Evolutionary conservation across 2,113 vertebrate genomes (phyloP).

Genomic region (Pseudorectes ferrugineus): DNA sequence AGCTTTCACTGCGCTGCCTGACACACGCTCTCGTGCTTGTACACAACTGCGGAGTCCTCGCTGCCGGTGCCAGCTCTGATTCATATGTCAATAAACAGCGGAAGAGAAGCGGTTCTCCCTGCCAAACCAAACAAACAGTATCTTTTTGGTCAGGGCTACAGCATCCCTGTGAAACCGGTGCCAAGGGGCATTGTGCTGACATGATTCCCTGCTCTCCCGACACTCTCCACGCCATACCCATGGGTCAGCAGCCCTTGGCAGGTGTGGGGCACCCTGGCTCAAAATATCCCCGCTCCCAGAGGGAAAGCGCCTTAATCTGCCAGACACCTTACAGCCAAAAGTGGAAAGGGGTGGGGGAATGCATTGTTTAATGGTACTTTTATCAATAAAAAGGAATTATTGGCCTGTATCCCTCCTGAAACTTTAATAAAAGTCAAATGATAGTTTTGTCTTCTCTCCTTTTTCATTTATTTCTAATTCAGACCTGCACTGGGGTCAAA

Average conservation of each 20-base stretch:
- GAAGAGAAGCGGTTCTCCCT: neutral
- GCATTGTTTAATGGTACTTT: neutral
- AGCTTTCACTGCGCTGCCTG: constrained; percentile 27
- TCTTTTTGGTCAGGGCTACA: neutral
- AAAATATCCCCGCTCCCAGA: fast-evolving
- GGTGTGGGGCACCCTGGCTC: neutral
- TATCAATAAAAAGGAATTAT: neutral
- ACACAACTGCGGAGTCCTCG: neutral
- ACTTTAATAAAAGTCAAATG: neutral
- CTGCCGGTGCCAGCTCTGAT: constrained; percentile 35
- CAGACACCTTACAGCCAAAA: neutral
- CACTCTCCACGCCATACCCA: fast-evolving
- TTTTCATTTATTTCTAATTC: neutral
- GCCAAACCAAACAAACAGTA: constrained; percentile 42
- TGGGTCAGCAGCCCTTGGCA: neutral
- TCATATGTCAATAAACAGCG: constrained; percentile 52
- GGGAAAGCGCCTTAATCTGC: neutral
- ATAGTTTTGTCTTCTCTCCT: neutral
- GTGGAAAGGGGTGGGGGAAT: neutral
- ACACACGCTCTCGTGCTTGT: neutral
- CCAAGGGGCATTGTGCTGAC: fast-evolving
- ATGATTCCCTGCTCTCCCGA: fast-evolving
- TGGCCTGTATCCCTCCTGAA: neutral
- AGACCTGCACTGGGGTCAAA: neutral
- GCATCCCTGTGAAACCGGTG: neutral